Base-by-base conservation (phyloP, 1,140 invertebrate genomes). In the Anagrus nilaparvatae region DNA sequence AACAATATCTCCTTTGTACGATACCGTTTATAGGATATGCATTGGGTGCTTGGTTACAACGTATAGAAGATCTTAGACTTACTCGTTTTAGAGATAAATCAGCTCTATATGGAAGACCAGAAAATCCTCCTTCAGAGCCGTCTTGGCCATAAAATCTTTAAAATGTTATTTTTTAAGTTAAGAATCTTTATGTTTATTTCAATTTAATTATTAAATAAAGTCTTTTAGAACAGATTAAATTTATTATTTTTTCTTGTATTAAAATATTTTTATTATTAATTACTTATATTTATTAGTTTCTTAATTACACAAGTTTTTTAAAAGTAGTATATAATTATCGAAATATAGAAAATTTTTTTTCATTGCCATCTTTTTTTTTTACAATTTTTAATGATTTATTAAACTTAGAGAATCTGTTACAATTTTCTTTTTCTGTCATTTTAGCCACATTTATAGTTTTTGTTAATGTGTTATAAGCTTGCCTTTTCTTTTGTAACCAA, bases 1-100 rank as follows among this genome's bases (percentile, higher is more conserved):
- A 39, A 23, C 2, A 41, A 13, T 44, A 49, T 8, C 5, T 69
- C 4, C 62, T 61, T 54, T 48, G 63, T 3, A 49, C 53, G 4
- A 9, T 80, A 1, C 77, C 81, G 2, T 5, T 77, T 3, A 36
- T 59, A 25, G 76, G 75, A 0, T 76, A 63, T 52, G 52, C 60
- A 1, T 47, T 84, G 48, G 84, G 84, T 1, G 65, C 64, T 43
- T 78, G 60, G 46, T 43, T 87, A 14, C 82, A 87, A 55, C 58
- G 62, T 4, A 65, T 74, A 43, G 83, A 87, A 66, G 77, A 76
- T 8, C 60, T 76, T 27, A 74, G 82, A 28, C 76, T 85, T 73
- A 73, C 71, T 1, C 60, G 60, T 23, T 88, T 80, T 58, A 72
- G 84, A 44, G 85, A 88, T 54, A 87, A 83, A 59, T 84, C 81